Evolutionary conservation across 2,113 vertebrate genomes (phyloP).

Genomic region (Stercorarius parasiticus): DNA sequence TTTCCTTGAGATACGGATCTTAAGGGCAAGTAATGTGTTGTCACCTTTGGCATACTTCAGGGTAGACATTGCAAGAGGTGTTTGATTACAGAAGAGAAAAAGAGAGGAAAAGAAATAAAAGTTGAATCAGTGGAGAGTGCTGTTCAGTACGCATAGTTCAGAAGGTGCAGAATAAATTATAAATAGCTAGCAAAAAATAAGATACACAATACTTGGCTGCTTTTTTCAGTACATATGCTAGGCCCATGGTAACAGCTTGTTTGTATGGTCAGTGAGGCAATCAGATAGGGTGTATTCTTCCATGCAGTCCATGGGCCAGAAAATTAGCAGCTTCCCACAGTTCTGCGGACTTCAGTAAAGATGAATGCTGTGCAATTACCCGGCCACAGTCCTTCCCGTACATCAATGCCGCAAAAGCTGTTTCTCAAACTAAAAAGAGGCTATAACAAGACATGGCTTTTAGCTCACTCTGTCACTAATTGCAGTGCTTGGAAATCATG

Average conservation of each 20-base stretch:
- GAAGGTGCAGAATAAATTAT: neutral
- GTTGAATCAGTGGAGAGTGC: neutral
- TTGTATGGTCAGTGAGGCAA: neutral
- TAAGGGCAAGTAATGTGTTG: neutral
- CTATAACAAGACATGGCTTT: neutral
- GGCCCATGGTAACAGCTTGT: neutral
- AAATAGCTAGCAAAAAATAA: neutral
- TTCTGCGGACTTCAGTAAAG: neutral
- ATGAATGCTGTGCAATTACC: neutral
- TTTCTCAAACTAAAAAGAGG: neutral
- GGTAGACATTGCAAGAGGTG: neutral
- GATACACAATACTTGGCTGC: neutral
- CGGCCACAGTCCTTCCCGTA: neutral
- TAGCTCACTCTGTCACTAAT: neutral
- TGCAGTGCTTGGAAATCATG: neutral
- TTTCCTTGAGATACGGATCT: accelerated
- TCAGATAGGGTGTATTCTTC: neutral
- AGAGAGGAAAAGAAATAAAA: neutral
- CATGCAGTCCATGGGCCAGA: neutral
- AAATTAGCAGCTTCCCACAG: neutral
- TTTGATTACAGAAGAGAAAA: neutral
- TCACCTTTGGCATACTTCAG: neutral
- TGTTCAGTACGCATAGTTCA: neutral
- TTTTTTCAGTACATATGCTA: neutral
- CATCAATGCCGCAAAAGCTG: neutral